Base-by-base conservation (phyloP, 1,140 invertebrate species). In the Agraylea sexmaculata region DNA sequence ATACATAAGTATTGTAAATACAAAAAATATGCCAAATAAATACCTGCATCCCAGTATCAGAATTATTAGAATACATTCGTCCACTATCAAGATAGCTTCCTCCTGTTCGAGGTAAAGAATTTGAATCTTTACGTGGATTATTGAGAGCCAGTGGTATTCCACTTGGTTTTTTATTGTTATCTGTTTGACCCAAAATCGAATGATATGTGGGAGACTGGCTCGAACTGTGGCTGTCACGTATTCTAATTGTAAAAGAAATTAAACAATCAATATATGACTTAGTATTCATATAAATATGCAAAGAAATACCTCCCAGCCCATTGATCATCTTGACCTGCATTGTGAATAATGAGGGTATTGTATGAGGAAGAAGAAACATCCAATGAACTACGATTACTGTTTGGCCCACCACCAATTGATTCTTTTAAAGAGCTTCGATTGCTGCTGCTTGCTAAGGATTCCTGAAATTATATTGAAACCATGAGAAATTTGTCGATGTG, bases 301-400 rank as follows among this genome's bases (percentile, higher is more conserved):
- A 22, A 37, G 39, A 41, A 17, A 42, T 51, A 74, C 70, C 74
- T 66, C 53, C 63, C 63, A 43, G 74, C 69, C 78, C 79, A 80
- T 13, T 72, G 70, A 45, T 75, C 77, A 53, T 80, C 78, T 30
- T 68, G 63, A 13, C 71, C 72, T 6, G 73, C 74, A 59, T 78
- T 79, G 45, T 85, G 80, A 52, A 85, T 84, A 40, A 87, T 84
- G 8, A 85, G 68, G 8, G 82, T 84, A 51, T 84, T 83, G 54
- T 84, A 84, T 16, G 80, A 82, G 33, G 78, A 82, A 1, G 79
- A 80, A 19, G 78, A 81, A 15, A 78, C 74, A 62, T 80, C 77
- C 43, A 81, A 59, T 31, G 77, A 82, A 53, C 78, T 80, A 37
- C 79, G 69, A 56, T 83, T 81, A 17, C 77, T 80, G 54, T 77